Percentiles rank a stretch among this genome's conserved stretches.
These are phyloP conservation scores for Papilio dardanus DNA, from an alignment of 1,140 invertebrate species.

Conservation along the genomic window DNA sequence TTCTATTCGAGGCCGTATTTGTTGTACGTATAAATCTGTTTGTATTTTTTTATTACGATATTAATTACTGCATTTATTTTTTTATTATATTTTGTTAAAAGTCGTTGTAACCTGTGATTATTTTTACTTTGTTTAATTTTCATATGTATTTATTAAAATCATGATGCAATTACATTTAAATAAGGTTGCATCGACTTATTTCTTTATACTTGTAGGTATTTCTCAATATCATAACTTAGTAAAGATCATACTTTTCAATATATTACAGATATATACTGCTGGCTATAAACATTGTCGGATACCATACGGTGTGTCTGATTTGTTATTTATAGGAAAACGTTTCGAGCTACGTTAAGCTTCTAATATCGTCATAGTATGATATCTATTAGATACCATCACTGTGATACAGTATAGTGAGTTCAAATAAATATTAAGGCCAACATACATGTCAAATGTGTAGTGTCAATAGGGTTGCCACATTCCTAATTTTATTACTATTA, in stretches of 20 bases:
- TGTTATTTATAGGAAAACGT: constrained; percentile 19
- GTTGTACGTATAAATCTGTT: not conserved
- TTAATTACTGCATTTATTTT: constrained; percentile 1
- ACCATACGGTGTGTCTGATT: not conserved
- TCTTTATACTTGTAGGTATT: not conserved
- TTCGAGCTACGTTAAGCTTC: constrained; percentile 30
- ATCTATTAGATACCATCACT: constrained; percentile 36
- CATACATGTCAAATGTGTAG: not conserved
- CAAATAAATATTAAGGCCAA: constrained; percentile 24
- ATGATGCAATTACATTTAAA: not conserved
- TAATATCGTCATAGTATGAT: constrained; percentile 32
- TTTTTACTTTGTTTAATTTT: not conserved
- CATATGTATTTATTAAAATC: constrained; percentile 1
- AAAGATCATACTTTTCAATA: constrained; percentile 34
- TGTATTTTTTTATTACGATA: not conserved
- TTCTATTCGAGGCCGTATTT: not conserved
- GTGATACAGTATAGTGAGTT: constrained; percentile 39
- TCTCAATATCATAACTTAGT: constrained; percentile 27
- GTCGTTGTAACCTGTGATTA: constrained; percentile 8
- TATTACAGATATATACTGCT: not conserved
- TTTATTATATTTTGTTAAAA: constrained; percentile 4
- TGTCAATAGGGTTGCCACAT: constrained; percentile 7
- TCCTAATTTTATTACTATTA: not conserved
- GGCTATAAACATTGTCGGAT: not conserved
- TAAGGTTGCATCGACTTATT: constrained; percentile 17